Base-by-base conservation (phyloP, 1,140 invertebrate genomes). In the Melanaphis sacchari region DNA sequence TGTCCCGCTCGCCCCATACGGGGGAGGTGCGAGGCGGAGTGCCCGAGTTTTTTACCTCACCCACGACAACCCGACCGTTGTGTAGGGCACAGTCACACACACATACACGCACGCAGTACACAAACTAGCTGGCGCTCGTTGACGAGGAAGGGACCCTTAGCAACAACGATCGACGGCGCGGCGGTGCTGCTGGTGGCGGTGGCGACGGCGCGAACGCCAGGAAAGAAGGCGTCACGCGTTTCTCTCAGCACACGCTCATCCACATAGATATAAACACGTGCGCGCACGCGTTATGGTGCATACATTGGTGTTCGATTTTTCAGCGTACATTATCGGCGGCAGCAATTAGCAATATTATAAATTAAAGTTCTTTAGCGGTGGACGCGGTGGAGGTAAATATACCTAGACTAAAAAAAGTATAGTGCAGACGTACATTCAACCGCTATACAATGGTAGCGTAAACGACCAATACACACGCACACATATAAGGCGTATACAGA, bases 121-220 rank as follows among this genome's bases (percentile, higher is more conserved):
- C 59, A 76, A 76, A 76, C 59, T 76, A 76, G 31, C 59, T 76
- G 59, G 59, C 59, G 59, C 59, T 66, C 59, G 59, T n/a, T 31
- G 59, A 15, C 11, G 82, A 84, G 82, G 22, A 38, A 90, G 26
- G 54, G 89, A 40, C 52, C 52, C 89, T 54, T 90, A 90, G 89
- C 89, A 90, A 90, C 89, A 90, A 90, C 89, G 89, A 90, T 90
- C 89, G 88, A 38, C 6, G 88, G 88, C 52, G 38, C 43, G 85
- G 26, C 40, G 52, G 52, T 40, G 85, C 59, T 85, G 49, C 38
- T n/a, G 46, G 40, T 26, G 84, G 84, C 85, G 85, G 18, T 31
- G 89, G 52, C 38, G 52, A 41, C 52, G 38, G 89, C 52, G 52
- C 26, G 38, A 90, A 41, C 15, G 41, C 38, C 89, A 41, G 54